Evolutionary conservation across 2,113 vertebrate genomes (phyloP).

Genomic region (Ceyx cyanopectus): DNA sequence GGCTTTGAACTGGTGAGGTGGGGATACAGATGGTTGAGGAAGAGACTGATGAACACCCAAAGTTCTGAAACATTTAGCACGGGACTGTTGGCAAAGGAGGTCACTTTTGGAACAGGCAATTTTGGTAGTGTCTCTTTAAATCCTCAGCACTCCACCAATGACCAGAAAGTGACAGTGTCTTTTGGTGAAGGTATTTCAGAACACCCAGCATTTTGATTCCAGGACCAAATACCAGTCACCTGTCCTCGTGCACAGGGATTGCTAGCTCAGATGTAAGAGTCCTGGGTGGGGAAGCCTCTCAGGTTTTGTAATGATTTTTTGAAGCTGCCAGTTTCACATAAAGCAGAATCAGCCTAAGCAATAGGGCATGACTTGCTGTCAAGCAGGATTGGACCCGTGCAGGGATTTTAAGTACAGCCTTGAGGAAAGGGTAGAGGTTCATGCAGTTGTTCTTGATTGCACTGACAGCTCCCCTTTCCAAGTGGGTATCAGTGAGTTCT

Average conservation of each 20-base stretch:
- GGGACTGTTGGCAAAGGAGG: neutral
- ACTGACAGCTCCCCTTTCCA: neutral
- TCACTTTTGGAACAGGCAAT: neutral
- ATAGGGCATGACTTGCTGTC: neutral
- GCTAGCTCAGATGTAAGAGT: neutral
- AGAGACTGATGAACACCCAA: neutral
- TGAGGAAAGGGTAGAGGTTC: neutral
- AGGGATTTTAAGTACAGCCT: neutral
- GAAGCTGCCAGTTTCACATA: neutral
- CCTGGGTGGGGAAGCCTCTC: neutral
- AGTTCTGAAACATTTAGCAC: neutral
- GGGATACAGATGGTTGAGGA: neutral
- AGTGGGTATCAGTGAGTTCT: neutral
- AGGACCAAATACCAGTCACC: conserved; percentile 36
- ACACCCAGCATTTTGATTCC: neutral
- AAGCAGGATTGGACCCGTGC: neutral
- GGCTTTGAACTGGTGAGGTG: neutral
- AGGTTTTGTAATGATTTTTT: neutral
- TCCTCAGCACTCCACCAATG: neutral
- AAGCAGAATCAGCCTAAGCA: neutral
- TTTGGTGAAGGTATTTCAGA: neutral
- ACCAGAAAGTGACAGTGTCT: neutral
- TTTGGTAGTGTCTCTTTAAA: conserved; percentile 1
- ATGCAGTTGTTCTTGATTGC: conserved; percentile 35
- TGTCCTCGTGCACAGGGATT: neutral